Base-by-base conservation (phyloP, 2,888 invertebrate species). In the Heliconius charithonia region DNA sequence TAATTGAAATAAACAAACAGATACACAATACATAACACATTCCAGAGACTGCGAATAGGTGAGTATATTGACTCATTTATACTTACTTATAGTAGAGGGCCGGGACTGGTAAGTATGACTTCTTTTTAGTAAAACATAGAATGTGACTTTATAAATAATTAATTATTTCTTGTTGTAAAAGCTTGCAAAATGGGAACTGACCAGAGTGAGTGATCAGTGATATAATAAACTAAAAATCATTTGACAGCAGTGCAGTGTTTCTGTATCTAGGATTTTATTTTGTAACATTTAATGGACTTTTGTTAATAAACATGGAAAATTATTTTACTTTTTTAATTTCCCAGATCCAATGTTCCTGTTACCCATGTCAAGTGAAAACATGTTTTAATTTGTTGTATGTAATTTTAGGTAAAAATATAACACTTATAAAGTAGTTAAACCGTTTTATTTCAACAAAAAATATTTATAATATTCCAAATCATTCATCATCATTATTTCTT, bases 131-230 rank as follows among this genome's bases (percentile, higher is more conserved):
- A 65, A 51, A n/a, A 45, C 41, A 67, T 81, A 83, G 79, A 82
- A 81, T 77, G 83, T 59, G 71, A 74, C 75, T 78, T 71, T 59
- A 75, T 78, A 67, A 81, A 88, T 87, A 91, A 93, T 84, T 81
- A 87, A 83, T 86, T 78, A 85, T 91, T 93, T 92, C 91, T 92
- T 90, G 87, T 91, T 89, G 90, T 88, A 90, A 92, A 93, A 94
- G 93, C 93, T 92, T 92, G 92, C 93, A 92, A 93, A 93, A 93
- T 85, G 93, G 92, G 86, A 92, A 90, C 90, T 88, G 88, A 90
- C 86, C 87, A 82, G 87, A 89, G 91, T 89, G 92, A 89, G 91
- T 91, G 91, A 89, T 86, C 86, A 88, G 89, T 90, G 90, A 85
- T 86, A 85, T 86, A 86, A 87, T 80, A 84, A 87, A 89, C 87